Base-by-base conservation (phyloP, 2,113 vertebrate genomes). In the Etheostoma cragini region DNA sequence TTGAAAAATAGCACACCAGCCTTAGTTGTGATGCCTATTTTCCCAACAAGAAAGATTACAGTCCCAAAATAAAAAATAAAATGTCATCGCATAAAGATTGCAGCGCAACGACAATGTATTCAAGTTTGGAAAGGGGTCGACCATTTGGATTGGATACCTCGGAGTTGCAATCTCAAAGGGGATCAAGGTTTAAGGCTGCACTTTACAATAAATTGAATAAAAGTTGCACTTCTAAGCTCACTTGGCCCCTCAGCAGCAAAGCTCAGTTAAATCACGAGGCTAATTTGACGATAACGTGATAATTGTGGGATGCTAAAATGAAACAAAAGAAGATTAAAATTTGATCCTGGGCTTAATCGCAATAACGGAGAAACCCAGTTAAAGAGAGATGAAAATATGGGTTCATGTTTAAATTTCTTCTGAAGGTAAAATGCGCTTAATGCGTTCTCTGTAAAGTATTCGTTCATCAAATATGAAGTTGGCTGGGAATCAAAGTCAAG, bases 401-500 rank as follows among this genome's bases (percentile, higher is more conserved):
- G 84, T 82, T 88, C 76, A 52, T 77, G 65, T 86, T 49, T 62
- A 65, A 17, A 76, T 75, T 65, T 72, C 67, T 66, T 65, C 62
- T 30, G 14, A 80, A 80, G 77, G 77, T 83, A 76, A 73, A 84
- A 81, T 50, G 54, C 1, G 52, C 66, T 70, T 50, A 24, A 30
- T 69, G 46, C 78, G 64, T 5, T 57, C 19, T 76, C 60, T 68
- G 76, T 56, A 26, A 35, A 66, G 61, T 73, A 81, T 30, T 30
- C 30, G 8, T 75, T 73, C 35, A 50, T 49, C 68, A 87, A 88
- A 81, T 80, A 67, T 77, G 70, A 66, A 22, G 91, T 91, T 96
- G 95, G 94, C 95, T 71, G 26, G 58, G 90, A 92, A 90, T 94
- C 46, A 61, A 68, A 90, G 87, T 93, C 82, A 81, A 88, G 88